phyloP scores from a whole-genome alignment of 92 coral and sea anemone genomes.

The Micromussa lordhowensis region DNA sequence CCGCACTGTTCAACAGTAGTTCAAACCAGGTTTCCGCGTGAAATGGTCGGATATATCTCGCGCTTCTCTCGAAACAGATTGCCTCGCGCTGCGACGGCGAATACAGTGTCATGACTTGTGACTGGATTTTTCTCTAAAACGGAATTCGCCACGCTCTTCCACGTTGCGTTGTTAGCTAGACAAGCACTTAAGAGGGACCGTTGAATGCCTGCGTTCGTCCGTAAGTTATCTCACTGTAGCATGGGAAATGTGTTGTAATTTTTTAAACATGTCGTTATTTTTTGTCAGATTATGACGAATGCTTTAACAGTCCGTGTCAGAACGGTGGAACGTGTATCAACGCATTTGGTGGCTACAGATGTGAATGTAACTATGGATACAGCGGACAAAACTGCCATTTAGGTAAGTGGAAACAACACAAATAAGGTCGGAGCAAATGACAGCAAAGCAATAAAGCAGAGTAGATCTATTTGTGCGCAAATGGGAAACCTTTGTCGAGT shows the following conservation, averaged over 20 bases:
- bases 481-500: too few relatives aligned
- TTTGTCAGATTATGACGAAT: conserved; percentile 35
- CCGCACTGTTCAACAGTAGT: too few relatives aligned
- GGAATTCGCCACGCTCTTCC: background rate
- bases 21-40: too few relatives aligned
- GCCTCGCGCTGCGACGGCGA: too few relatives aligned
- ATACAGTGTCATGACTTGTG: too few relatives aligned
- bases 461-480: too few relatives aligned
- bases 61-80: too few relatives aligned
- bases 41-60: too few relatives aligned
- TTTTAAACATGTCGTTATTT: background rate
- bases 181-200: background rate
- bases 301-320: conserved; percentile 41
- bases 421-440: too few relatives aligned
- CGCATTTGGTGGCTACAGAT: conserved; percentile 33
- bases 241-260: too few relatives aligned
- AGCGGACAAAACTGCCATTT: conserved; percentile 24
- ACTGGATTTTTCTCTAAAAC: too few relatives aligned
- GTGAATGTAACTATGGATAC: conserved; percentile 37
- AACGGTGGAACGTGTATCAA: conserved; percentile 32
- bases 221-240: background rate
- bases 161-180: background rate
- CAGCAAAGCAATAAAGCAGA: too few relatives aligned
- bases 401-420: background rate
- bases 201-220: background rate